Percentiles rank a stretch among this genome's conserved stretches.
phyloP scores from a whole-genome alignment of 1,140 invertebrate species.

The Drosophila truncata region DNA sequence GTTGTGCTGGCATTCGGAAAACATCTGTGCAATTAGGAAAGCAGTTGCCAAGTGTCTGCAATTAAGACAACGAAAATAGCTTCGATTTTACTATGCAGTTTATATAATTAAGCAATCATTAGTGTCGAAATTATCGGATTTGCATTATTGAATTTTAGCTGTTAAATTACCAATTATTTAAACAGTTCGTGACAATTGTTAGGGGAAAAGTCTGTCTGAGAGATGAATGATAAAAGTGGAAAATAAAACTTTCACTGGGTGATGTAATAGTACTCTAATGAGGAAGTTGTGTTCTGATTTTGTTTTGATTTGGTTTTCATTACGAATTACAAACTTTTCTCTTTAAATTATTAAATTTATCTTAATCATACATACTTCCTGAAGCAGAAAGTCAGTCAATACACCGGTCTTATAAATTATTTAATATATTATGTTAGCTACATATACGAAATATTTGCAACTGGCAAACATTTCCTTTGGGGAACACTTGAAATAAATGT shows the following conservation, averaged over 20 bases:
- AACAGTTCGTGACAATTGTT: constrained; percentile 29
- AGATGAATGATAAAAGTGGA: not conserved
- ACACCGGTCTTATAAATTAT: constrained; percentile 4
- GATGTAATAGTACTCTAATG: not conserved
- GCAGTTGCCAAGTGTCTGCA: constrained; percentile 3
- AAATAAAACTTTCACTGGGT: constrained; percentile 23
- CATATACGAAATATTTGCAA: constrained; percentile 10
- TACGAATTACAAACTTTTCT: too few species aligned
- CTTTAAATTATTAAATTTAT: not conserved
- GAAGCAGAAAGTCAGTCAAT: not conserved
- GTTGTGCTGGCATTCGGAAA: constrained; percentile 27
- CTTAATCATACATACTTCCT: not conserved
- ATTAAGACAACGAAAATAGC: not conserved
- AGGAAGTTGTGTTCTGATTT: not conserved
- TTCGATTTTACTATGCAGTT: not conserved
- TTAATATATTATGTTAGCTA: constrained; percentile 10
- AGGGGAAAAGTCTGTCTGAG: not conserved
- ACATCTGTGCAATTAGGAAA: constrained; percentile 48
- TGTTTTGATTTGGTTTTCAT: not conserved
- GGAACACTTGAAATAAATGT: constrained; percentile 8
- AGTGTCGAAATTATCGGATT: constrained; percentile 8
- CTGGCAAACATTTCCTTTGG: constrained; percentile 2
- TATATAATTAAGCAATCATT: constrained; percentile 3
- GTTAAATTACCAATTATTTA: constrained; percentile 1
- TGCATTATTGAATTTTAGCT: constrained; percentile 1